Percentiles rank a stretch among this genome's conserved stretches.
Conservation (phyloP, 2,888 invertebrate genomes). For the Baccha elongata region DNA sequence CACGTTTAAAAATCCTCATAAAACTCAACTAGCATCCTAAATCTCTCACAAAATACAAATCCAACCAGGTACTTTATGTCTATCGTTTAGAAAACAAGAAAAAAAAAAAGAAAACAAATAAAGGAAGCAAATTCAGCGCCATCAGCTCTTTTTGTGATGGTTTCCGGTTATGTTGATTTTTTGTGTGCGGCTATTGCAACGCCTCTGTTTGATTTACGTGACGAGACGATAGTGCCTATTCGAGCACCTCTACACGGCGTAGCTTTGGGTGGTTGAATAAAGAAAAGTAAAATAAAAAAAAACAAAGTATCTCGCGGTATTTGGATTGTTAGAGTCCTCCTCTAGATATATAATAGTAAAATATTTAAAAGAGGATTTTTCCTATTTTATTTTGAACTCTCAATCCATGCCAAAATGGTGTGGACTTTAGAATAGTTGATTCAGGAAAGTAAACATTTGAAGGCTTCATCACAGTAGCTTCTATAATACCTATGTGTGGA, state of each 20-base stretch:
- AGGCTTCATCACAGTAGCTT: slow-evolving; percentile 53
- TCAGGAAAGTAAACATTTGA: slow-evolving; percentile 68
- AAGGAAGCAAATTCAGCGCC: slow-evolving; percentile 60
- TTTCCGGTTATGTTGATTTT: slow-evolving; percentile 68
- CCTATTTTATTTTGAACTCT: slow-evolving; percentile 22
- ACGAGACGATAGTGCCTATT: slow-evolving; percentile 61
- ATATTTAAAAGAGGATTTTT: slow-evolving; percentile 30
- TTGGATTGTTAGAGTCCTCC: slow-evolving; percentile 29
- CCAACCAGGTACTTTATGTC: slow-evolving; percentile 31
- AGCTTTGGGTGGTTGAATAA: slow-evolving; percentile 29
- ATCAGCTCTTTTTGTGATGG: slow-evolving; percentile 65
- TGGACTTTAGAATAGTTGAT: slow-evolving; percentile 59
- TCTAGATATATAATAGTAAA: slow-evolving; percentile 18
- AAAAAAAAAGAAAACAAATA: slow-evolving; percentile 4
- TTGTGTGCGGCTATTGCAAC: slow-evolving; percentile 51
- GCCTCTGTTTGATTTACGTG: slow-evolving; percentile 72
- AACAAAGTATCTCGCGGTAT: slow-evolving; percentile 50
- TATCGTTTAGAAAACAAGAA: slow-evolving; percentile 22
- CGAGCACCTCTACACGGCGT: slow-evolving; percentile 53
- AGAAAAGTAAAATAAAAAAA: slow-evolving; percentile 15
- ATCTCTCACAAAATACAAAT: slow-evolving; percentile 28
- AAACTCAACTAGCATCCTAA: slow-evolving; percentile 47
- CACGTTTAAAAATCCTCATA: slow-evolving; percentile 56
- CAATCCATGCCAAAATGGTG: slow-evolving; percentile 1
- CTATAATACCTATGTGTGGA: slow-evolving; percentile 14